Conservation (phyloP, 1,140 invertebrate species). For the Centruroides sculpturatus region DNA sequence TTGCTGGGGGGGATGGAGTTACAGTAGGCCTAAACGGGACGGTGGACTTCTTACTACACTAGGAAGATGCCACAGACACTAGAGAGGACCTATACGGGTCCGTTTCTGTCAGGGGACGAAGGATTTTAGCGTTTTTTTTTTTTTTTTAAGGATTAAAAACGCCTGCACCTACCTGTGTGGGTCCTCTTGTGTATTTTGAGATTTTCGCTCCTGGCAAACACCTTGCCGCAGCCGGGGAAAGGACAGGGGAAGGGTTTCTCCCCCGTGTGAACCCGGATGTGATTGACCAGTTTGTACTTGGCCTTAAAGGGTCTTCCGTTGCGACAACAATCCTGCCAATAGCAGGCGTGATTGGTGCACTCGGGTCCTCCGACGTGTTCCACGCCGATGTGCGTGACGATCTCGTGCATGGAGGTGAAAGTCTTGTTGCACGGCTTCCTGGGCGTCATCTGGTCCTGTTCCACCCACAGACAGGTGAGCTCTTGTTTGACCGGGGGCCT, state of each 20-base stretch:
- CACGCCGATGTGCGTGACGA: conserved; percentile 89
- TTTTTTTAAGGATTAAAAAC: too few relatives aligned
- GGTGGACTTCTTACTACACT: too few relatives aligned
- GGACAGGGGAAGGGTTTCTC: conserved; percentile 97
- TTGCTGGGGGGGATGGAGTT: too few relatives aligned
- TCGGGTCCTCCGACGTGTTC: conserved; percentile 96
- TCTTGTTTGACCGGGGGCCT: conserved; percentile 57
- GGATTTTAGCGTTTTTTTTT: too few relatives aligned
- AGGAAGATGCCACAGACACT: too few relatives aligned
- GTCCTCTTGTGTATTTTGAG: conserved; percentile 95
- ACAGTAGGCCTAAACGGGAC: too few relatives aligned
- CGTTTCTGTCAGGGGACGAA: too few relatives aligned
- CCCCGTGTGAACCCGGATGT: conserved; percentile 97
- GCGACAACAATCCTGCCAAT: conserved; percentile 82
- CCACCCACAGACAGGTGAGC: conserved; percentile 85
- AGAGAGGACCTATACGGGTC: too few relatives aligned
- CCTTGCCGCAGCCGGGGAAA: conserved; percentile 90
- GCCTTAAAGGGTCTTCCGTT: conserved; percentile 94
- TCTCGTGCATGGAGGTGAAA: conserved; percentile 84
- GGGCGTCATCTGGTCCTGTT: conserved; percentile 55
- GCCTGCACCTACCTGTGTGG: conserved; percentile 45
- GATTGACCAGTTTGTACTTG: conserved; percentile 99
- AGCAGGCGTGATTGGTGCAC: conserved; percentile 90
- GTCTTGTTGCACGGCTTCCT: conserved; percentile 81
- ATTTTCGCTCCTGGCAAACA: conserved; percentile 94